These are phyloP conservation scores for Acrocephalus scirpaceus DNA, from an alignment of 2,797 vertebrate species.

Conservation along the genomic window DNA sequence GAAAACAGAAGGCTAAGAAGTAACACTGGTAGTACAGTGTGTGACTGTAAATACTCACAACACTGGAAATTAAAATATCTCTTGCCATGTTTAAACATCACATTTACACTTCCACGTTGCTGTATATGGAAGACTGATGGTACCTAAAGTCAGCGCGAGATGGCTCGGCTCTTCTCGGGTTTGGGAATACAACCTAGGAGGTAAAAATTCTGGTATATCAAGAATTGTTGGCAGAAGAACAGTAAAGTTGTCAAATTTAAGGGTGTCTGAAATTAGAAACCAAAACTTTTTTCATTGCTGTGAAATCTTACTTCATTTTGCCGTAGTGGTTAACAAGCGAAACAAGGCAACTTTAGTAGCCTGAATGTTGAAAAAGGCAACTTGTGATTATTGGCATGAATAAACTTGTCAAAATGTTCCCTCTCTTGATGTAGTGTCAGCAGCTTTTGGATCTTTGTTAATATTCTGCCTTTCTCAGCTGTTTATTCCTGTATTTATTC, in stretches of 20 bases:
- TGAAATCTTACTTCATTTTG: background rate
- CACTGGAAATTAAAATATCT: background rate
- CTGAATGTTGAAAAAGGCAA: background rate
- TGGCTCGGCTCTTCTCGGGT: background rate
- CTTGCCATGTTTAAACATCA: background rate
- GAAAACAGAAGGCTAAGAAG: background rate
- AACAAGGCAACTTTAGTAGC: background rate
- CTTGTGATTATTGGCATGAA: slow-evolving; percentile 24
- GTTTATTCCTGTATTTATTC: slow-evolving; percentile 48
- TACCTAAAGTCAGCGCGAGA: background rate
- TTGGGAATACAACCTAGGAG: background rate
- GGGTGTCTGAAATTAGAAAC: background rate
- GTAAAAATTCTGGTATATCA: background rate
- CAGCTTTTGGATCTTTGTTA: background rate
- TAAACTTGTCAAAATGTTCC: slow-evolving; percentile 45
- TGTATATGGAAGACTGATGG: background rate
- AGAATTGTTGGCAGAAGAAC: background rate
- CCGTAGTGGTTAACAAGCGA: background rate
- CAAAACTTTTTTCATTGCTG: background rate
- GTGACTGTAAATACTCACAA: background rate
- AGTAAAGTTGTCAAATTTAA: background rate
- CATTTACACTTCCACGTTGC: background rate
- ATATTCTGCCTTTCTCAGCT: slow-evolving; percentile 30
- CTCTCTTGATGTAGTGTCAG: slow-evolving; percentile 27
- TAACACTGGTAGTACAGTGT: background rate